Evolutionary conservation across 2,888 invertebrate species (phyloP).

Genomic region (Stenurella melanura): DNA sequence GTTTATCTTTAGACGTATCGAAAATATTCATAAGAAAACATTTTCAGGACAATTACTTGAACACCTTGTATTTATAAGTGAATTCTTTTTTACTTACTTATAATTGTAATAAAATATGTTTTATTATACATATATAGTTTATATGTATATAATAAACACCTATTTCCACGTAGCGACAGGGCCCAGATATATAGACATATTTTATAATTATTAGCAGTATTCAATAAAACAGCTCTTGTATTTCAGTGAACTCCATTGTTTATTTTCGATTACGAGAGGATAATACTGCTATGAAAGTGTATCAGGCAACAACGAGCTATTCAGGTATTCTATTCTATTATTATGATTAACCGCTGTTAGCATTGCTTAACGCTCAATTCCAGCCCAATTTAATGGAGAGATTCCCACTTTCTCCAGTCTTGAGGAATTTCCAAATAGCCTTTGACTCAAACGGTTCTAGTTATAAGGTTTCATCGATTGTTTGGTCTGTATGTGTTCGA

Average conservation of each 20-base stretch:
- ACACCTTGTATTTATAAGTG: too few relatives aligned
- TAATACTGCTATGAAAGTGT: not conserved
- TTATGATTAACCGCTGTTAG: slow-evolving; percentile 10
- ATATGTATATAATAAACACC: too few relatives aligned
- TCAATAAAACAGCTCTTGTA: not conserved
- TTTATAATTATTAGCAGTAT: not conserved
- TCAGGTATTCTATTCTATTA: slow-evolving; percentile 16
- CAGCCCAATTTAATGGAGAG: slow-evolving; percentile 18
- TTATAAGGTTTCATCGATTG: slow-evolving; percentile 3
- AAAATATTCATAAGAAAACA: too few relatives aligned
- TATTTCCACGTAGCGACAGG: too few relatives aligned
- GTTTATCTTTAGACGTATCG: too few relatives aligned
- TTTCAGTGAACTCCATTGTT: not conserved
- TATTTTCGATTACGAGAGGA: not conserved
- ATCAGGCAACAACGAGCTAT: not conserved
- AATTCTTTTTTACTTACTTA: too few relatives aligned
- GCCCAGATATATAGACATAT: too few relatives aligned
- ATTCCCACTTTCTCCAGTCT: slow-evolving; percentile 26
- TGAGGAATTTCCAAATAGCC: slow-evolving; percentile 29
- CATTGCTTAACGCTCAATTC: slow-evolving; percentile 6
- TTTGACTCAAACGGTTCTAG: slow-evolving; percentile 28
- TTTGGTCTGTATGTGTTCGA: slow-evolving; percentile 18
- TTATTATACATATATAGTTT: too few relatives aligned
- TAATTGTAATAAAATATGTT: too few relatives aligned
- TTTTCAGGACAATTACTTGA: too few relatives aligned